Conservation (phyloP, 2,888 invertebrate species). For the Calameuta idolon region DNA sequence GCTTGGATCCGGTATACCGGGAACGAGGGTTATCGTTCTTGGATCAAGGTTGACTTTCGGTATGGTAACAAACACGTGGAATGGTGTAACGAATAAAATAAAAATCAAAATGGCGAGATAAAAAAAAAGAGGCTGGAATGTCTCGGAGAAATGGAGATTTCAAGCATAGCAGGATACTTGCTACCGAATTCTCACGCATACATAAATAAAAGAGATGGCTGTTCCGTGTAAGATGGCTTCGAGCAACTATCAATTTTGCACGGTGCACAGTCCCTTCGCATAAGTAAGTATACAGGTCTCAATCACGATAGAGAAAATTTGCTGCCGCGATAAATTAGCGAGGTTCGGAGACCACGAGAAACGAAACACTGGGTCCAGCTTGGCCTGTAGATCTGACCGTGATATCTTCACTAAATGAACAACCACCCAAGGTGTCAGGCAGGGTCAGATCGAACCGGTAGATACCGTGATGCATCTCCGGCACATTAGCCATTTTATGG, state of each 20-base stretch:
- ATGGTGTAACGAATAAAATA: neutral
- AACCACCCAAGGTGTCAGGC: slow-evolving; percentile 64
- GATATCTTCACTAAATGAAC: slow-evolving; percentile 44
- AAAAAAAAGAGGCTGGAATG: neutral
- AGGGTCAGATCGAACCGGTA: slow-evolving; percentile 53
- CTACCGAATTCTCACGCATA: neutral
- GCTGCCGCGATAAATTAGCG: neutral
- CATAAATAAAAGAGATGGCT: neutral
- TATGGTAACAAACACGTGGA: neutral
- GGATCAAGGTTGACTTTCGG: slow-evolving; percentile 18
- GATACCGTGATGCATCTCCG: slow-evolving; percentile 49
- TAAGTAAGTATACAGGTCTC: neutral
- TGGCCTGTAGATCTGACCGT: slow-evolving; percentile 48
- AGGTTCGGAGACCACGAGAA: slow-evolving; percentile 35
- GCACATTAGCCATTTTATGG: slow-evolving; percentile 57
- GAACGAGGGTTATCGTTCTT: neutral
- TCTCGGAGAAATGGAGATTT: neutral
- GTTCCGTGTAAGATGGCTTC: neutral
- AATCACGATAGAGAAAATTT: neutral
- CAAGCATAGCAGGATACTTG: neutral
- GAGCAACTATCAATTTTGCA: neutral
- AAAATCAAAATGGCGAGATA: neutral
- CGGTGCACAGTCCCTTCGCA: neutral
- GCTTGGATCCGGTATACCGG: slow-evolving; percentile 2
- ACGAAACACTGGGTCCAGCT: slow-evolving; percentile 47